These are phyloP conservation scores for Gobio occitaniae DNA, from an alignment of 2,797 vertebrate species.

Conservation along the genomic window DNA sequence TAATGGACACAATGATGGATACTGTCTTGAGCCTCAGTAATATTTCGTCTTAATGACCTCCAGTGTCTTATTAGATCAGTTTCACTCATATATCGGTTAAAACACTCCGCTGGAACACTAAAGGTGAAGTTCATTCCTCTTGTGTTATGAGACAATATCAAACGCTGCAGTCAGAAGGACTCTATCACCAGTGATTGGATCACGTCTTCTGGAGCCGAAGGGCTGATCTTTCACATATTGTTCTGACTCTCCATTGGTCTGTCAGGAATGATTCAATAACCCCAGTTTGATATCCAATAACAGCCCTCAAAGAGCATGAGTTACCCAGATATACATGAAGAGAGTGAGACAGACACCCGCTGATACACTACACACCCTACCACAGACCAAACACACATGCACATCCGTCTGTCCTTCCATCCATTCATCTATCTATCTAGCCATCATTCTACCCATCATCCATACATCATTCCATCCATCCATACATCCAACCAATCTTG, in stretches of 20 bases:
- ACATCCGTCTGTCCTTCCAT: not conserved
- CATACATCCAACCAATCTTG: not conserved
- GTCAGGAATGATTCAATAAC: slow-evolving; percentile 18
- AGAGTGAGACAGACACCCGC: not conserved
- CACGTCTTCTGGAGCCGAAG: not conserved
- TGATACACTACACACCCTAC: not conserved
- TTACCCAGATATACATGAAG: not conserved
- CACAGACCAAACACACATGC: not conserved
- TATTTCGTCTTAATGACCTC: slow-evolving; percentile 26
- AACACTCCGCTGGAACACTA: not conserved
- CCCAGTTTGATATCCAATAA: slow-evolving; percentile 5
- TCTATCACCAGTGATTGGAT: slow-evolving; percentile 17
- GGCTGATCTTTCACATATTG: not conserved
- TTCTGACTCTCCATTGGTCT: slow-evolving; percentile 10
- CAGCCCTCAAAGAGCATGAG: not conserved
- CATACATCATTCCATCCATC: rapidly evolving
- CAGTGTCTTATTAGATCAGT: slow-evolving; percentile 16
- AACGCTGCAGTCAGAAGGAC: slow-evolving; percentile 10
- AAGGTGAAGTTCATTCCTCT: slow-evolving; percentile 24
- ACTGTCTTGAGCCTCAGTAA: slow-evolving; percentile 23
- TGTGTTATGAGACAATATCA: slow-evolving; percentile 17
- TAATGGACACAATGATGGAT: slow-evolving; percentile 1
- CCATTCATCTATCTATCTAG: rapidly evolving
- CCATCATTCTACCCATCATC: rapidly evolving
- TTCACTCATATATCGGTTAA: not conserved